Evolutionary conservation across 2,113 vertebrate genomes (phyloP), one percentile per base, ranked within the genome.

Genomic region (Pseudolaguvia tuberculata): DNA sequence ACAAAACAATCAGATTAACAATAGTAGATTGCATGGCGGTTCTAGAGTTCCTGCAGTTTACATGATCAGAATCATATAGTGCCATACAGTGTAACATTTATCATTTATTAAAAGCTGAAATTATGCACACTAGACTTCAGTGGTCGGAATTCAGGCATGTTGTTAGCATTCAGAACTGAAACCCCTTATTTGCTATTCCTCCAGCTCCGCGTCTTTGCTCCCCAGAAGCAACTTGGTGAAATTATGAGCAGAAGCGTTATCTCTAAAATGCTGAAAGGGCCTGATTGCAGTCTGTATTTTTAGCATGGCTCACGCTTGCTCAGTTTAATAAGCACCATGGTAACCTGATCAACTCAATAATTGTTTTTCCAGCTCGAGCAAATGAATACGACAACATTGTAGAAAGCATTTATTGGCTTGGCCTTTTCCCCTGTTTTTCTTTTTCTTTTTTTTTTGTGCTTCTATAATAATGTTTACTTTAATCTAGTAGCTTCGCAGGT

Each of bases 201-300:
- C 80, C 76, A 20, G 63, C 23, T 25, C 83, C 75, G 74, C 76
- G 80, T 81, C 86, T 79, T 52, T 63, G 62, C 76, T 76, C 80
- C 87, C 88, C 2, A 61, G 78, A 82, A 87, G 86, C 88, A 81
- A 79, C 81, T 82, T 80, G 80, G 84, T 82, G 87, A 84, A 89
- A 88, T 89, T 86, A 89, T 80, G 83, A 89, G 83, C 76, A 80
- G 68, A 83, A 84, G 80, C 66, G 84, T 90, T 89, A 88, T 89
- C 88, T 89, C 86, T 79, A 79, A 75, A 78, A 73, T 50, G 72
- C 79, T 82, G 83, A 79, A 79, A 73, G 75, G 70, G 58, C 21
- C 85, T 87, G 87, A 90, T 88, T 89, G 88, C 86, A 76, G 79
- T 79, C 81, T 85, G 86, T 85, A 87, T 89, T 88, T 86, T 85